phyloP scores from a whole-genome alignment of 2,797 vertebrate genomes.

The Syngnathus rostellatus region DNA sequence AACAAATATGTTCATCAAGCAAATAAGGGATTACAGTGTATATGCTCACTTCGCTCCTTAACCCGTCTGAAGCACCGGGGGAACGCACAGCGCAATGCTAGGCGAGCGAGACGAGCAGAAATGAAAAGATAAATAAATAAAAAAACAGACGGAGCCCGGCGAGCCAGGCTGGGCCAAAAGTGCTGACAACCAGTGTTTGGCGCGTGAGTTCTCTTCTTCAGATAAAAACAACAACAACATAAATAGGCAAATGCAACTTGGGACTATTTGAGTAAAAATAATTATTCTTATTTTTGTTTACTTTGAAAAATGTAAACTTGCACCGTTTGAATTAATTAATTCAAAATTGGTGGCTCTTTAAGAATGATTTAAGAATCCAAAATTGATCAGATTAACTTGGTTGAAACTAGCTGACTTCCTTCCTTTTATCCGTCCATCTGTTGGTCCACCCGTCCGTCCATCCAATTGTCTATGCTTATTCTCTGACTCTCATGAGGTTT shows the following conservation, averaged over 20 bases:
- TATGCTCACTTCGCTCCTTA: constrained; percentile 63
- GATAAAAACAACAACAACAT: constrained; percentile 53
- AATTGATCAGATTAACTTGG: background rate
- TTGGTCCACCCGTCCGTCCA: too few species aligned
- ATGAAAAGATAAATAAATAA: constrained; percentile 4
- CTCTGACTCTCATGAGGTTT: background rate
- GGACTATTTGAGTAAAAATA: constrained; percentile 47
- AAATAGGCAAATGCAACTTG: constrained; percentile 54
- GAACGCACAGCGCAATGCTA: constrained; percentile 48
- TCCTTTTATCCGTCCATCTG: too few species aligned
- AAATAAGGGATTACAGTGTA: constrained; percentile 68
- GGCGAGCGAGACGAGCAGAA: constrained; percentile 37
- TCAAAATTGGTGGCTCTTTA: background rate
- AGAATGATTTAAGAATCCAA: background rate
- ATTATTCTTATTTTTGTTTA: constrained; percentile 46
- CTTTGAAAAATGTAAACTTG: constrained; percentile 24
- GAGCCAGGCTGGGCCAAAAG: constrained; percentile 41
- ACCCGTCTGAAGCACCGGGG: constrained; percentile 58
- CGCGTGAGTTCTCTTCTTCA: constrained; percentile 37
- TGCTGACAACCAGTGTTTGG: constrained; percentile 57
- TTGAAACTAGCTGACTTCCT: background rate
- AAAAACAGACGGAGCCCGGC: constrained; percentile 43
- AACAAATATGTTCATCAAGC: constrained; percentile 71
- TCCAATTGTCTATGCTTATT: too few species aligned
- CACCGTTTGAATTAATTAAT: background rate